These are phyloP conservation scores for Microplitis mediator DNA, from an alignment of 1,140 invertebrate genomes.

Conservation along the genomic window DNA sequence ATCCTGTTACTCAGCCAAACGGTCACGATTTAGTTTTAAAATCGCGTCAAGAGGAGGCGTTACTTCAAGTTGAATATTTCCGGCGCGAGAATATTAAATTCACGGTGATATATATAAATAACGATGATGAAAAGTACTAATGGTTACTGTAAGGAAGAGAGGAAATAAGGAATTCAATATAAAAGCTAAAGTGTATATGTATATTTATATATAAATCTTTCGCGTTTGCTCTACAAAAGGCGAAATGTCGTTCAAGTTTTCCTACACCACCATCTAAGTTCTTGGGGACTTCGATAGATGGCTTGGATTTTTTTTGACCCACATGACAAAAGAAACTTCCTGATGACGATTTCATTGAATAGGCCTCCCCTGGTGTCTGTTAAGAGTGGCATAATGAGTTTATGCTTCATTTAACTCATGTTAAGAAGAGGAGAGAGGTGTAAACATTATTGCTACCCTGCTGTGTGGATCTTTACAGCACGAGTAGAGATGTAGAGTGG, in stretches of 20 bases:
- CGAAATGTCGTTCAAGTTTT: not conserved
- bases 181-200: no score
- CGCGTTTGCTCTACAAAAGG: no score
- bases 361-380: no score
- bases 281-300: not conserved
- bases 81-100: not conserved
- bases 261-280: not conserved
- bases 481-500: not conserved
- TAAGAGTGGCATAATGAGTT: not conserved
- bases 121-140: not conserved
- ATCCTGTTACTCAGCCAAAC: conserved; percentile 55
- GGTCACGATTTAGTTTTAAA: conserved; percentile 46
- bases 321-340: conserved; percentile 9
- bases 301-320: not conserved
- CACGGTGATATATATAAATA: not conserved
- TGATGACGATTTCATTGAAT: not conserved
- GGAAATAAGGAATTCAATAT: not conserved
- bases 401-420: not conserved
- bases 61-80: not conserved
- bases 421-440: not conserved
- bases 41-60: not conserved
- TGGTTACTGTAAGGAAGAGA: not conserved
- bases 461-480: not conserved
- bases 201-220: no score
- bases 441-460: not conserved